These are phyloP conservation scores for Armadillidium nasatum DNA, from an alignment of 1,140 invertebrate genomes.

Conservation along the genomic window DNA sequence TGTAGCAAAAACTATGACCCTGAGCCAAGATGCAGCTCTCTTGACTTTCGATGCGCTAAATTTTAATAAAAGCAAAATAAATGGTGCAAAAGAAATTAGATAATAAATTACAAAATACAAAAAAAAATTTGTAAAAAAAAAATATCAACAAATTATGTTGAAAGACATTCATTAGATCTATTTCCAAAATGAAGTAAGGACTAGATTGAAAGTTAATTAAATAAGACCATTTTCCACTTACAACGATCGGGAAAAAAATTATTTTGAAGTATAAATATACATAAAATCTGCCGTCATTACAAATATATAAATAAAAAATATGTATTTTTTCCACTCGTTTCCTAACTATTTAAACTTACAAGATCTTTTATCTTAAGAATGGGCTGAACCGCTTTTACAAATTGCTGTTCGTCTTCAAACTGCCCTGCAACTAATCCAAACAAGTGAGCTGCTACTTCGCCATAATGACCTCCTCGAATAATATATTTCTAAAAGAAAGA, in stretches of 20 bases:
- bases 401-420: constrained; percentile 47
- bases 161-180: too few relatives aligned
- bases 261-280: background rate
- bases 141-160: too few relatives aligned
- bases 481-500: constrained; percentile 50
- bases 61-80: too few relatives aligned
- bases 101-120: too few relatives aligned
- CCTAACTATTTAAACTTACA: constrained; percentile 44
- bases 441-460: constrained; percentile 63
- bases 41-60: constrained; percentile 61
- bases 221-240: too few relatives aligned
- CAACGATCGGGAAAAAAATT: too few relatives aligned
- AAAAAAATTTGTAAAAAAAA: too few relatives aligned
- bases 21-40: constrained; percentile 67
- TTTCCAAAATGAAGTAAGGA: too few relatives aligned
- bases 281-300: background rate
- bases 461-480: constrained; percentile 65
- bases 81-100: too few relatives aligned
- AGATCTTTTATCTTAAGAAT: constrained; percentile 46
- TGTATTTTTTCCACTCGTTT: background rate
- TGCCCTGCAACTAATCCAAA: constrained; percentile 62
- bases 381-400: constrained; percentile 47
- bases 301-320: background rate
- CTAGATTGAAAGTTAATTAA: too few relatives aligned
- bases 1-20: constrained; percentile 63